phyloP scores from a whole-genome alignment of 2,797 vertebrate species.

The Varecia variegata region DNA sequence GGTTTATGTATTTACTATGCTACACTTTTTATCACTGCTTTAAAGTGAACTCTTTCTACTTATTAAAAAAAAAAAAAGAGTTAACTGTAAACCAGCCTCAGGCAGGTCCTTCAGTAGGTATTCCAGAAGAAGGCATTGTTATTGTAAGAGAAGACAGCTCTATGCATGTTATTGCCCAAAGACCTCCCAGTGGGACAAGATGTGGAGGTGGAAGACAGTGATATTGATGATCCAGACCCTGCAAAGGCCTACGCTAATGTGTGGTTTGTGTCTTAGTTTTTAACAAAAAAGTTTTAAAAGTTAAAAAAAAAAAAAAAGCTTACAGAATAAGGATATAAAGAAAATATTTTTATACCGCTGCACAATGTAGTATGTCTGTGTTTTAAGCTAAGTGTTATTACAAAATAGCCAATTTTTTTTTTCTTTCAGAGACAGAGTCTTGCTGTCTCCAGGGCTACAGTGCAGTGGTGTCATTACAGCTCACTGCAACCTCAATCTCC shows the following conservation, averaged over 20 bases:
- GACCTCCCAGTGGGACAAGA: not conserved
- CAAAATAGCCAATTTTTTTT: not conserved
- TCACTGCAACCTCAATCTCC: not conserved
- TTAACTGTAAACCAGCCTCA: not conserved
- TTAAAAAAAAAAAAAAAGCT: not conserved
- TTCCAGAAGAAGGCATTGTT: not conserved
- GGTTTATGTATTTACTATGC: not conserved
- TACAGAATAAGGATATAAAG: not conserved
- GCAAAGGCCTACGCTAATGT: not conserved
- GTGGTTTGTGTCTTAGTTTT: not conserved
- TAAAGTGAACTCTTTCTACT: not conserved
- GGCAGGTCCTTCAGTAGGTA: not conserved
- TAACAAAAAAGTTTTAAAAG: not conserved
- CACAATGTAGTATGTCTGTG: not conserved
- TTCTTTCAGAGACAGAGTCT: not conserved
- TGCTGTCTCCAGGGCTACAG: not conserved
- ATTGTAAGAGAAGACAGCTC: not conserved
- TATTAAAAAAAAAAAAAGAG: not conserved
- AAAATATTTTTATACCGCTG: not conserved
- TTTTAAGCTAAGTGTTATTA: not conserved
- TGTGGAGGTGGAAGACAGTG: not conserved
- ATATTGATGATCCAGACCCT: not conserved
- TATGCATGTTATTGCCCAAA: not conserved
- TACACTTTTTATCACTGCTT: not conserved
- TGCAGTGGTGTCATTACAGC: not conserved